Conservation (phyloP, 92 coral and sea anemone genomes). For the Micromussa lordhowensis region DNA sequence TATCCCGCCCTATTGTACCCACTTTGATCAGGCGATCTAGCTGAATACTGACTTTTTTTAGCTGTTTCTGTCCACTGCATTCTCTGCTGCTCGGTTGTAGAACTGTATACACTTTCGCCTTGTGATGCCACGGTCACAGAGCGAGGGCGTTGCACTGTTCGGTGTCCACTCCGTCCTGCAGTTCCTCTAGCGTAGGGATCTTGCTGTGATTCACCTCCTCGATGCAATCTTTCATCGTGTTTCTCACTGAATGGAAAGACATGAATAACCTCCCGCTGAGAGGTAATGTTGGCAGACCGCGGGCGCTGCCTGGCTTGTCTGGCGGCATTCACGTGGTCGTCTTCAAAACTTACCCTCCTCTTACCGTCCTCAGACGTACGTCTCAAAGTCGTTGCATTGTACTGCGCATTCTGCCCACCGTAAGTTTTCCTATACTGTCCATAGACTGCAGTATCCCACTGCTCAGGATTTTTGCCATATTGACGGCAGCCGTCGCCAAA, state of each 20-base stretch:
- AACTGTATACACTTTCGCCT: not conserved
- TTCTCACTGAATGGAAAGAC: conserved; percentile 3
- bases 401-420: conserved; percentile 10
- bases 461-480: not conserved
- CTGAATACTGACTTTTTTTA: not conserved
- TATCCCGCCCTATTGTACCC: conserved; percentile 16
- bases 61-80: conserved; percentile 2
- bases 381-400: conserved; percentile 7
- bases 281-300: conserved; percentile 36
- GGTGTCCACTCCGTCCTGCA: conserved; percentile 8
- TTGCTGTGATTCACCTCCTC: not conserved
- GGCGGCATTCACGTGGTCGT: conserved; percentile 7
- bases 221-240: not conserved
- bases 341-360: conserved; percentile 38
- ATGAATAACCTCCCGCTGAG: not conserved
- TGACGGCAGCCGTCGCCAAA: conserved; percentile 24
- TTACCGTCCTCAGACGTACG: not conserved
- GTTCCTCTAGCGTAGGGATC: conserved; percentile 8
- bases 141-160: conserved; percentile 47
- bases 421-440: conserved; percentile 36
- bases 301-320: conserved; percentile 37
- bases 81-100: not conserved
- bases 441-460: conserved; percentile 23
- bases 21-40: not conserved
- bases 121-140: conserved; percentile 38